Base-by-base conservation (phyloP, 2,797 vertebrate species). In the Oryzias dopingdopingensis region DNA sequence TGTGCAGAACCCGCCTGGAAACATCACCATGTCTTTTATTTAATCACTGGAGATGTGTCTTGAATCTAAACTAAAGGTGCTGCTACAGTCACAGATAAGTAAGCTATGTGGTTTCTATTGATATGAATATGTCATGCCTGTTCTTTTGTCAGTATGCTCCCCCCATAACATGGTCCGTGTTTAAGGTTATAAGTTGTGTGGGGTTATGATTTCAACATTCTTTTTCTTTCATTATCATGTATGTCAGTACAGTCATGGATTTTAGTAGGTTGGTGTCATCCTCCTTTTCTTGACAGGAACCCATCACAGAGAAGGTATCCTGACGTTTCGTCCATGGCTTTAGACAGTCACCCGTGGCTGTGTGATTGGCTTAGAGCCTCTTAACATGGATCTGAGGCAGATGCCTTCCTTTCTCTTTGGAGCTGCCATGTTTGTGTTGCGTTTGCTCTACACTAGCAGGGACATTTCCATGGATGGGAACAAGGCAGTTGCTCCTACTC, bases 21-120 rank as follows among this genome's bases (percentile, higher is more conserved):
- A 58, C 61, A 65, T 77, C 59, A 77, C 67, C 73, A 65, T 80
- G 62, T 70, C 42, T 76, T 78, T 76, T 77, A 80, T 84, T 81
- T 81, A 72, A 78, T 70, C 65, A 66, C 81, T 82, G 75, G 70
- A 84, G 53, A 77, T 46, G 59, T 79, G 51, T 77, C 61, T 78
- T 75, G 57, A 87, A 91, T 88, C 85, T 88, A 76, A 90, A 89
- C 88, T 74, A 41, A 93, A 92, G 92, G 92, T 94, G 94, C 94
- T 95, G 92, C 93, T 94, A 94, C 83, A 84, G 83, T 81, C 79
- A 81, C 59, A 54, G 62, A 70, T 54, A 59, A 72, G 56, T 81
- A 85, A 80, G 80, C 74, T 84, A 56, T 52, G 61, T 67, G 47
- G 61, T 81, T 53, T 78, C 50, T 72, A 61, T 67, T 65, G 45